Evolutionary conservation across 1,140 invertebrate species (phyloP).

Genomic region (Potamilus streckersoni): DNA sequence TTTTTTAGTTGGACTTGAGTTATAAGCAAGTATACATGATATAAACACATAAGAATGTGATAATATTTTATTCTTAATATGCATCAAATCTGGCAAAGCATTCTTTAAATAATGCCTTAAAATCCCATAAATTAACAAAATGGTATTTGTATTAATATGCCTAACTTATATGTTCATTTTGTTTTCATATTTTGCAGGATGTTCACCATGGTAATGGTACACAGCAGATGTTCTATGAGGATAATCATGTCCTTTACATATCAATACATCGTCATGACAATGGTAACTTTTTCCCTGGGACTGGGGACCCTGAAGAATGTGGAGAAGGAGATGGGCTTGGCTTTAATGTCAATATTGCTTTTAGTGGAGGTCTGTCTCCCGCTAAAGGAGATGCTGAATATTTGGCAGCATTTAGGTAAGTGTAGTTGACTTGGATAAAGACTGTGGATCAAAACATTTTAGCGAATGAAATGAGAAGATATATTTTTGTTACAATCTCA

Average conservation of each 20-base stretch:
- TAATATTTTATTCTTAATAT: too few relatives aligned
- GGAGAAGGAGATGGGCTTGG: conserved; percentile 92
- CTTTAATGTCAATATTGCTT: conserved; percentile 97
- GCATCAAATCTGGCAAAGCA: too few relatives aligned
- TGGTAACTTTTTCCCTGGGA: conserved; percentile 99
- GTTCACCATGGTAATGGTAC: conserved; percentile 99
- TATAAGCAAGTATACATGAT: too few relatives aligned
- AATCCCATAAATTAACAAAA: too few relatives aligned
- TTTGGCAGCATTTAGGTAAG: conserved; percentile 86
- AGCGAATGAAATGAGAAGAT: too few relatives aligned
- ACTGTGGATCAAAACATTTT: too few relatives aligned
- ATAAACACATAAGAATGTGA: too few relatives aligned
- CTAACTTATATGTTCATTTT: background rate
- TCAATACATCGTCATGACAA: conserved; percentile 99
- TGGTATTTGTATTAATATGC: too few relatives aligned
- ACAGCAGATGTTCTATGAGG: conserved; percentile 98
- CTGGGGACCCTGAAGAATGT: conserved; percentile 90
- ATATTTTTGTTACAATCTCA: too few relatives aligned
- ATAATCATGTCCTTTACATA: conserved; percentile 93
- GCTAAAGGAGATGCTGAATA: conserved; percentile 98
- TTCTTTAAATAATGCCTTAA: too few relatives aligned
- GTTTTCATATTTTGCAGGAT: conserved; percentile 75
- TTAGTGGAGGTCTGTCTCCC: conserved; percentile 90
- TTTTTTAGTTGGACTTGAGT: too few relatives aligned
- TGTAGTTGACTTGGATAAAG: background rate